Evolutionary conservation across 2,113 vertebrate genomes (phyloP).

Genomic region (Redunca redunca): DNA sequence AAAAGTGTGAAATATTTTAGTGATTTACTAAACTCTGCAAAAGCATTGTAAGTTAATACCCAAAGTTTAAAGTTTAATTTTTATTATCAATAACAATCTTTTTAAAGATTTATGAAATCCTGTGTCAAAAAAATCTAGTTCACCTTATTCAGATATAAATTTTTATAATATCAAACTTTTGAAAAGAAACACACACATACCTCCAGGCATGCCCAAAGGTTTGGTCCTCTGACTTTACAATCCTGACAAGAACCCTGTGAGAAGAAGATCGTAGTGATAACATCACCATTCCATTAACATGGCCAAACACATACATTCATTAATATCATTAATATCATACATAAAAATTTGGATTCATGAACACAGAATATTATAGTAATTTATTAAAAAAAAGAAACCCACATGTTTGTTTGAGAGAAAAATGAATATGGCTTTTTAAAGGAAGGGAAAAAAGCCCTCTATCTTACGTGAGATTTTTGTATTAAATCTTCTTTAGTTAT

Average conservation of each 20-base stretch:
- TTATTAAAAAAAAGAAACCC: neutral
- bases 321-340: neutral
- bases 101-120: slow-evolving; percentile 26
- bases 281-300: neutral
- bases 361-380: neutral
- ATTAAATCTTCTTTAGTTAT: slow-evolving; percentile 98
- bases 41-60: neutral
- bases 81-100: neutral
- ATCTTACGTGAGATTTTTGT: slow-evolving; percentile 96
- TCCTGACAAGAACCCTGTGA: slow-evolving; percentile 94
- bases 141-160: neutral
- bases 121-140: neutral
- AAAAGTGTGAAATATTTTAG: neutral
- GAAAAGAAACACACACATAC: slow-evolving; percentile 73
- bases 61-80: neutral
- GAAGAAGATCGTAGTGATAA: slow-evolving; percentile 43
- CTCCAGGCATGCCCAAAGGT: slow-evolving; percentile 98
- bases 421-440: neutral
- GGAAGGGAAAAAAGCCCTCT: neutral
- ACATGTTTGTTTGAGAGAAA: neutral
- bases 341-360: neutral
- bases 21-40: neutral
- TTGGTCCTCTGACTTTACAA: slow-evolving; percentile 96
- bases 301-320: neutral
- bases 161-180: neutral